A percentile compares a stretch with the other conserved stretches of the same genome.
Conservation (phyloP, 2,113 vertebrate species). For the Paradoxurus hermaphroditus region DNA sequence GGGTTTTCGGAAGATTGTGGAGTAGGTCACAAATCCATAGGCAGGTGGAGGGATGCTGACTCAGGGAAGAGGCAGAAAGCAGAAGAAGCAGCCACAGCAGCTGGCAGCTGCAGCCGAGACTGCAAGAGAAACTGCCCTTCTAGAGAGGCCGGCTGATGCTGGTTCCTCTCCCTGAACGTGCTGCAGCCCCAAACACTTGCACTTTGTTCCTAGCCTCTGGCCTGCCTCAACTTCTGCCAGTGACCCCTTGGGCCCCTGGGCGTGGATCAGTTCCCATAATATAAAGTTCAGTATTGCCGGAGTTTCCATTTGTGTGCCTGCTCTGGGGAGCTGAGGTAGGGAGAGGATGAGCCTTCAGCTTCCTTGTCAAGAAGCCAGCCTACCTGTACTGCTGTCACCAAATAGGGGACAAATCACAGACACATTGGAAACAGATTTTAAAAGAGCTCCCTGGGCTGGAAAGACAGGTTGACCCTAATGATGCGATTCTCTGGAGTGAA, state of each 20-base stretch:
- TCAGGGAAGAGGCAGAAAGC: neutral
- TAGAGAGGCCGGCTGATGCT: neutral
- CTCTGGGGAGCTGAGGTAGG: neutral
- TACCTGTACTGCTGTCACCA: neutral
- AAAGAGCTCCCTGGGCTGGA: neutral
- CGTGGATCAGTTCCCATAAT: neutral
- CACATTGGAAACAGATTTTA: neutral
- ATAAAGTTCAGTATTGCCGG: neutral
- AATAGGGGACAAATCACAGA: neutral
- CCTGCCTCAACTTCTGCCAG: neutral
- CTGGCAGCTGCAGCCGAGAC: too few relatives aligned
- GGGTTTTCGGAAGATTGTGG: neutral
- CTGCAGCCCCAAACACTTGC: neutral
- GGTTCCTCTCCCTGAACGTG: neutral
- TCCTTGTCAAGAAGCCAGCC: neutral
- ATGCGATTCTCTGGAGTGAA: neutral
- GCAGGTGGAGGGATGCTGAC: neutral
- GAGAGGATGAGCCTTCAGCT: neutral
- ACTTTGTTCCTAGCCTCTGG: neutral
- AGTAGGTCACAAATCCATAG: neutral
- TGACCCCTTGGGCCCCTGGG: neutral
- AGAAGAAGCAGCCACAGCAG: neutral
- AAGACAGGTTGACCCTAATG: neutral
- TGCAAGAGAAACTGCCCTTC: neutral
- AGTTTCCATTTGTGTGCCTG: neutral